phyloP scores from a whole-genome alignment of 2,888 invertebrate genomes.

The Drosophila prolongata region DNA sequence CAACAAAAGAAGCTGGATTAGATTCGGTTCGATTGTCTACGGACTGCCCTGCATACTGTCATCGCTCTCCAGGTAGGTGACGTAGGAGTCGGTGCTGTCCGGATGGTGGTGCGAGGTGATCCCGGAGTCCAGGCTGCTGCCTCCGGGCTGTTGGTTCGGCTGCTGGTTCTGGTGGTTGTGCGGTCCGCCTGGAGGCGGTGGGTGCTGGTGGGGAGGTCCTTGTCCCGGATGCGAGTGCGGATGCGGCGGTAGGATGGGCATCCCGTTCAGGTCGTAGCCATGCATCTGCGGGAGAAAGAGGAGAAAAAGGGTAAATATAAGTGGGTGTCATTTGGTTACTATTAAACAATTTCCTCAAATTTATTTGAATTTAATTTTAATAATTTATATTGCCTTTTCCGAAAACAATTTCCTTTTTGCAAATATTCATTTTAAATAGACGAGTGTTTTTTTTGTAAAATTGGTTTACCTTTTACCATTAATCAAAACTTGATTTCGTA shows the following conservation, averaged over 20 bases:
- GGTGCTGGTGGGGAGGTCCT: slow-evolving; percentile 30
- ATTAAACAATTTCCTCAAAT: no score
- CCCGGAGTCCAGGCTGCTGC: slow-evolving; percentile 85
- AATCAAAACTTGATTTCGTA: no score
- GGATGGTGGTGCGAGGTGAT: slow-evolving; percentile 88
- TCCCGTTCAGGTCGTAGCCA: slow-evolving; percentile 91
- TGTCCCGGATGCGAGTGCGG: slow-evolving; percentile 85
- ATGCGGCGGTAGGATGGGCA: slow-evolving; percentile 84
- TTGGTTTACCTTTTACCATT: no score
- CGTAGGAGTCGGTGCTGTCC: slow-evolving; percentile 94
- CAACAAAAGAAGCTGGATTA: slow-evolving; percentile 84
- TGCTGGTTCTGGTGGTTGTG: slow-evolving; percentile 34
- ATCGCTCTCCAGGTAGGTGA: slow-evolving; percentile 96
- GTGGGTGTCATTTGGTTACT: no score
- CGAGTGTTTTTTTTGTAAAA: no score
- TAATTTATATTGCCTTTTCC: no score
- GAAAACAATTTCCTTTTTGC: no score
- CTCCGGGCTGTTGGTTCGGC: slow-evolving; percentile 71
- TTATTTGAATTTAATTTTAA: no score
- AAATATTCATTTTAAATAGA: no score
- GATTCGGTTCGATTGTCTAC: slow-evolving; percentile 85
- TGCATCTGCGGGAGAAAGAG: slow-evolving; percentile 90
- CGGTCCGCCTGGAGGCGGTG: slow-evolving; percentile 33
- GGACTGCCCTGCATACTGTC: slow-evolving; percentile 91
- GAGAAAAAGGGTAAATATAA: no score